Base-by-base conservation (phyloP, 2,888 invertebrate species). In the Eueremaeus valkanovi region DNA sequence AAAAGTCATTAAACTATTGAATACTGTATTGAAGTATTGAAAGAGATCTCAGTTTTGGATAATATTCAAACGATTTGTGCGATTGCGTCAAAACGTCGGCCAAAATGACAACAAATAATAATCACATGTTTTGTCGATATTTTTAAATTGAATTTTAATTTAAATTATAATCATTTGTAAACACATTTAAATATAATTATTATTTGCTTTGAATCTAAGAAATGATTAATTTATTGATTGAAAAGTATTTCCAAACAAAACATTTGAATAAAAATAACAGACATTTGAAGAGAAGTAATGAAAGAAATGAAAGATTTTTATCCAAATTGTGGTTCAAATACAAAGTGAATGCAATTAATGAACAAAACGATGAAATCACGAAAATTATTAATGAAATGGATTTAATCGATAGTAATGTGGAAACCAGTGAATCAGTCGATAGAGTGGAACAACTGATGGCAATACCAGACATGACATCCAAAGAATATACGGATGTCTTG, bases 1-100 rank as follows among this genome's bases (percentile, higher is more conserved):
- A 51, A 55, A 55, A 27, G 55, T 55, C 55, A 55, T 55, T 55
- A 55, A 55, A 55, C 55, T 55, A 24, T 55, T 55, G 27, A 55
- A 36, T n/a, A n/a, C n/a, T 49, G 21, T 49, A 49, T 49, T 49
- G 11, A 21, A 21, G 49, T 21, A 21, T 18, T 49, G 3, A 49
- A 49, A n/a, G n/a, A 49, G 5, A 21, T n/a, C 49, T 21, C 18
- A 49, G 9, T 55, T 0, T 27, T 24, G 5, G 55, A 55, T 49
- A 49, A 21, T 49, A 21, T n/a, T n/a, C n/a, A n/a, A n/a, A n/a
- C 5, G 36, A 8, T 5, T 11, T 36, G 36, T 36, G 36, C 36
- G 36, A 36, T 36, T 36, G 36, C 36, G 36, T 36, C 36, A 36
- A 11, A n/a, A 36, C 36, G 11, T 36, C 11, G 36, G n/a, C n/a